Evolutionary conservation across 2,888 invertebrate species (phyloP).

Genomic region (Teleogryllus oceanicus): DNA sequence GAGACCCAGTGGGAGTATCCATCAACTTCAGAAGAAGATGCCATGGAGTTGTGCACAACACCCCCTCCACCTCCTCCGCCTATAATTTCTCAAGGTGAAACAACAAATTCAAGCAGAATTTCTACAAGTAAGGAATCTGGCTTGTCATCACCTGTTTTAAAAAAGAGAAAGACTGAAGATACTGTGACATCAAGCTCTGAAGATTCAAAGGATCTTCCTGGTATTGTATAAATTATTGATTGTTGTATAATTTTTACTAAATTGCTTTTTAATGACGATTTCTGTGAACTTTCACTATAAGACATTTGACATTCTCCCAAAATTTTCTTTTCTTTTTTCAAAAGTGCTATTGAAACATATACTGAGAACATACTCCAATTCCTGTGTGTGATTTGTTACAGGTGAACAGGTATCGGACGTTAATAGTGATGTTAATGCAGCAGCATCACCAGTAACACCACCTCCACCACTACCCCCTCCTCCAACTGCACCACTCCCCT

Average conservation of each 20-base stretch:
- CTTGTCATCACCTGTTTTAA: conserved; percentile 18
- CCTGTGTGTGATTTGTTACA: background rate
- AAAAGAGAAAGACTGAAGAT: conserved; percentile 27
- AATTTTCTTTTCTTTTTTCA: too few species aligned
- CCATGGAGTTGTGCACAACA: conserved; percentile 36
- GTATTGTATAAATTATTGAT: too few species aligned
- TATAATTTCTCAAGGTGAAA: conserved; percentile 43
- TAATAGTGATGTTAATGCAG: background rate
- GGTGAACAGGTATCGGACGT: background rate
- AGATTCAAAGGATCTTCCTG: conserved; percentile 34
- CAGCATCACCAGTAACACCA: background rate
- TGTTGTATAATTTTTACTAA: too few species aligned
- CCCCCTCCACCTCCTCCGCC: conserved; percentile 40
- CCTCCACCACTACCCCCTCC: too few species aligned
- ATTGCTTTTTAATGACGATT: too few species aligned
- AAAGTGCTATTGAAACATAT: too few species aligned
- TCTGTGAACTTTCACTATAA: too few species aligned
- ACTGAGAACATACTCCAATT: too few species aligned
- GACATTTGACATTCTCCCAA: too few species aligned
- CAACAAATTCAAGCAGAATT: conserved; percentile 4
- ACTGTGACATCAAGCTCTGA: conserved; percentile 31
- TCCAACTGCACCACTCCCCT: too few species aligned
- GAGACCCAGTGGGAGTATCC: conserved; percentile 65
- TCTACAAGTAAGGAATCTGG: conserved; percentile 19
- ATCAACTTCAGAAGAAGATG: conserved; percentile 33